phyloP scores from a whole-genome alignment of 1,140 invertebrate species.

The Zaprionus gabonicus region DNA sequence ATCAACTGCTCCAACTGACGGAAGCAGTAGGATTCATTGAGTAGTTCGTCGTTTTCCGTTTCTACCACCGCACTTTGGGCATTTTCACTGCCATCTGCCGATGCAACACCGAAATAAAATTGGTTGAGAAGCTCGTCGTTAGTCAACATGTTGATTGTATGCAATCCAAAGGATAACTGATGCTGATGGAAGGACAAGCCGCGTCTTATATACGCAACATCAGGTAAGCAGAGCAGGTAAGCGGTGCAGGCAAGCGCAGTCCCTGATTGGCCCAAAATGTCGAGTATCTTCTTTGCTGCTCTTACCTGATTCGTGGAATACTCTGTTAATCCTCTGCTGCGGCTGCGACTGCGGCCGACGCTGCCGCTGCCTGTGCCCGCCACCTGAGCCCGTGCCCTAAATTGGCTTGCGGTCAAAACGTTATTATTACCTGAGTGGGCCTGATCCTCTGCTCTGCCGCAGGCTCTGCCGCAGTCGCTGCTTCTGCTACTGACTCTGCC shows the following conservation, averaged over 20 bases:
- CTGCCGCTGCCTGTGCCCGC: conserved; percentile 29
- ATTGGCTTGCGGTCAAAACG: conserved; percentile 84
- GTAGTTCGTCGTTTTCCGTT: conserved; percentile 24
- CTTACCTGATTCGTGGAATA: conserved; percentile 69
- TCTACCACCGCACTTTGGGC: neutral
- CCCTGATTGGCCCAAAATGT: conserved; percentile 53
- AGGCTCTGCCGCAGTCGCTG: neutral
- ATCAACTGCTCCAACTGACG: conserved; percentile 64
- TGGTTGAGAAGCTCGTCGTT: conserved; percentile 71
- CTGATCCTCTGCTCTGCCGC: neutral
- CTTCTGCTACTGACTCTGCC: too few relatives aligned
- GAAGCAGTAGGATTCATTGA: conserved; percentile 41
- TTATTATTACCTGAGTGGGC: conserved; percentile 63
- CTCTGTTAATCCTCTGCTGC: neutral
- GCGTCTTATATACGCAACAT: conserved; percentile 57
- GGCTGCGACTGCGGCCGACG: neutral
- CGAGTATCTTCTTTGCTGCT: conserved; percentile 1
- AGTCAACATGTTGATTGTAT: conserved; percentile 62
- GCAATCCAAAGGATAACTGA: conserved; percentile 71
- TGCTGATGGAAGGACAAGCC: neutral
- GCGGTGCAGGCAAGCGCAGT: neutral
- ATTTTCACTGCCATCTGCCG: neutral
- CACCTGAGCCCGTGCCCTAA: conserved; percentile 59
- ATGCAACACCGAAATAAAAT: conserved; percentile 54
- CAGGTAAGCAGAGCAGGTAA: neutral